Base-by-base conservation (phyloP, 2,888 invertebrate genomes). In the Chrysina gloriosa region DNA sequence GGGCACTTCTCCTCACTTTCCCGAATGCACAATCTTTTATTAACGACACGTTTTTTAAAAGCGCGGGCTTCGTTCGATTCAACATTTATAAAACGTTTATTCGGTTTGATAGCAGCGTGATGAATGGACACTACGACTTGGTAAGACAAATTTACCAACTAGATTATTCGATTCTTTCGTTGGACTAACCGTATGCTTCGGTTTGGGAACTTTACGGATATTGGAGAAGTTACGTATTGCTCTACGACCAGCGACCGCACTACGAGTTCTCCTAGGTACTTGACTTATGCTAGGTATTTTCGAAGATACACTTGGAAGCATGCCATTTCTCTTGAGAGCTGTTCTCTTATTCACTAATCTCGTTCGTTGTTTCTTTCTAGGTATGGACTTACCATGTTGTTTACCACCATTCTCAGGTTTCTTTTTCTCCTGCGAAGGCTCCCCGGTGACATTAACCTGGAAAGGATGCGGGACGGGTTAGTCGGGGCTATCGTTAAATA, bases 21-120 rank as follows among this genome's bases (percentile, higher is more conserved):
- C 56, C 71, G 63, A 11, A 68, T 70, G 64, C 63, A 65, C 64
- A 67, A 69, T 69, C 76, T 76, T 69, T 78, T 80, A 71, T 74
- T 78, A 52, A 77, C 74, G 31, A 78, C 77, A 67, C 80, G 78
- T 70, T 80, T 81, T 75, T 82, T 82, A 47, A 81, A 74, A 56
- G 79, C 78, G 65, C 81, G 73, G 47, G 78, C 75, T 71, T 82
- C 80, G 75, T 79, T 81, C 67, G 71, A 69, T 65, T 76, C 88
- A 69, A 88, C 88, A 78, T 92, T 92, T 65, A 93, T 88, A 77
- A 95, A 92, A 73, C 92, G 88, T 83, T 94, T 95, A 78, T 94
- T 95, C 39, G 95, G 95, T 81, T 93, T 95, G 63, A 95, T 95
- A 45, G 94, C 92, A 73, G n/a, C 95, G 87, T 3, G 94, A 94